Percentiles rank a stretch among this genome's conserved stretches.
Conservation (phyloP, 2,113 vertebrate genomes). For the Erpornis zantholeuca region DNA sequence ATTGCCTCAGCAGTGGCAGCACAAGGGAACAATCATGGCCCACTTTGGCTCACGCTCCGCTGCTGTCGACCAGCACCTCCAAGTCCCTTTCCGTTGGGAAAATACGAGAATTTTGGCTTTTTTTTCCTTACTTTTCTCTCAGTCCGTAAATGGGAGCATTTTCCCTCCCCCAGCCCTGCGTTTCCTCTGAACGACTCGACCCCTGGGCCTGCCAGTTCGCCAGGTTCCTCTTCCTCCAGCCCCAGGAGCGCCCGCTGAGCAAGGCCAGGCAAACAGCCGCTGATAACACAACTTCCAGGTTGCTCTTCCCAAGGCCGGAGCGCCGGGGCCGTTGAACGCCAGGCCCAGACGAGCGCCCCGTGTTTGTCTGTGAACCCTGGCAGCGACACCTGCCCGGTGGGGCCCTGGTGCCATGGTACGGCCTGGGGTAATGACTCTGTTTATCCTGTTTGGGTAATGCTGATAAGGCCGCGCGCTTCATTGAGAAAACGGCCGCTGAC, state of each 20-base stretch:
- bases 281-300: conserved; percentile 73
- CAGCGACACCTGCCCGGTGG: conserved; percentile 57
- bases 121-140: background rate
- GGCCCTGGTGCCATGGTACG: conserved; percentile 93
- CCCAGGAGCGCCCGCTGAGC: background rate
- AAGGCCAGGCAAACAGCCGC: conserved; percentile 63
- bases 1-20: background rate
- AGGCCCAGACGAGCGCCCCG: background rate
- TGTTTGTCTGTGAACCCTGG: conserved; percentile 41
- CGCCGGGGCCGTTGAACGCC: background rate
- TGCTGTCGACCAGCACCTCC: background rate
- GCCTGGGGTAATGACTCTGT: conserved; percentile 86
- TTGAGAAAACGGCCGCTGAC: conserved; percentile 82
- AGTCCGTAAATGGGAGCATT: no score
- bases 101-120: fast-evolving
- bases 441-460: conserved; percentile 64
- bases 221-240: background rate
- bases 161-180: fast-evolving
- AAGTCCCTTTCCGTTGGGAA: background rate
- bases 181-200: background rate
- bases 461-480: conserved; percentile 81
- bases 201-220: fast-evolving
- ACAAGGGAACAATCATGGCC: background rate
- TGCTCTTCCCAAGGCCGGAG: conserved; percentile 60
- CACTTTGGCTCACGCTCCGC: background rate